Base-by-base conservation (phyloP, 2,113 vertebrate species). In the Actenoides lindsayi region DNA sequence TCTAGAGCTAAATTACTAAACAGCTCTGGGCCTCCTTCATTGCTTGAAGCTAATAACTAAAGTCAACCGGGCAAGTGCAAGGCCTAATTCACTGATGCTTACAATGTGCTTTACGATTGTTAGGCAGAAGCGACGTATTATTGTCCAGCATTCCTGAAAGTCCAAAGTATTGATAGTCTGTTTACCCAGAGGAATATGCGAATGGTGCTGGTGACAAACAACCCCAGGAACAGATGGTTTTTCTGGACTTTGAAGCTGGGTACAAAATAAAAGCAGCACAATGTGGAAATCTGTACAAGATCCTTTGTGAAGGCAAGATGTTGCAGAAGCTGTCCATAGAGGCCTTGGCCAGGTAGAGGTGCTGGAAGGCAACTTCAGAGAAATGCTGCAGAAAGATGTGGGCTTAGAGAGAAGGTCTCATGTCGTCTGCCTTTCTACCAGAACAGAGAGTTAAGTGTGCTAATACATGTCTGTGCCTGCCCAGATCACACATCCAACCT, bases 111-210 rank as follows among this genome's bases (percentile, higher is more conserved):
- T 90, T 75, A 37, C 64, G 81, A 44, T 65, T 90, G 64, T 83
- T 81, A 67, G 56, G 73, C 39, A 81, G 88, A 77, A 86, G 54
- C 76, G 75, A 60, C 27, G 14, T 75, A 59, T 71, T 96, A 64
- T 78, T 95, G 60, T 89, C 93, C 24, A 23, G 42, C 92, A 64
- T 89, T 96, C 92, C 86, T 96, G 90, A 83, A 96, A 93, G 80
- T 64, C 79, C 79, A 89, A 83, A 77, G 68, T 87, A 82, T 77
- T 6, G 4, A 64, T 92, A 96, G 46, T 54, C 57, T 85, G 48
- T 93, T 92, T 94, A 91, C 93, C 68, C 93, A 81, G 85, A 90
- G 85, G 93, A 84, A 60, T 93, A 83, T 56, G 24, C 13, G 24
- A 96, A 86, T 56, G 33, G 42, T 27, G 93, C 21, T 78, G 86